Base-by-base conservation (phyloP, 2,797 vertebrate species). In the Alcedo quadribrachys region DNA sequence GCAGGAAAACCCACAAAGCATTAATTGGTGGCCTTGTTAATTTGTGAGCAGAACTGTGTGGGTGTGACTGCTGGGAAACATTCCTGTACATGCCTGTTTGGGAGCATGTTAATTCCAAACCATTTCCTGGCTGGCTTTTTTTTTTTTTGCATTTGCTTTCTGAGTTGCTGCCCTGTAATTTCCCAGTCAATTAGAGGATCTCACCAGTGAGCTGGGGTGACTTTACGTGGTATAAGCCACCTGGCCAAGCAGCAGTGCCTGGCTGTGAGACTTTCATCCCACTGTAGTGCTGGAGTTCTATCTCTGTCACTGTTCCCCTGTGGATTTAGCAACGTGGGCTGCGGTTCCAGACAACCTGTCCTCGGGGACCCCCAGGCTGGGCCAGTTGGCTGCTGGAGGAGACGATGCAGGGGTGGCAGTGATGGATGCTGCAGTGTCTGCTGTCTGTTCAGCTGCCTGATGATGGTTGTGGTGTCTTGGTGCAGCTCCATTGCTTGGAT, bases 11-110 rank as follows among this genome's bases (percentile, higher is more conserved):
- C 40, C 63, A 57, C 1, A 11, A 55, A 90, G 67, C 50, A 46
- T 79, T 91, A 96, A 95, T 94, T 92, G 91, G 53, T 94, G 86
- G 80, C 92, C 95, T 91, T 61, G 67, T 91, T 95, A 95, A 94
- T 91, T 88, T 75, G 68, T 77, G 76, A 81, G 77, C 83, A 86
- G 68, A 92, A 81, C 83, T 63, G 87, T 6, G 82, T 92, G 95
- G 92, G 93, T 83, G 89, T 68, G 89, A 90, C 73, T 92, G 80
- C 91, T 68, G 94, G 91, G 89, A 91, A 89, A 82, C 63, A 83
- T 85, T 70, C 87, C 89, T 35, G 5, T 18, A 58, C 20, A 11
- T 42, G 35, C 63, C 30, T 1, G 0, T 69, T 78, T 0, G 25
- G 62, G 67, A 81, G 61, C 15, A 1, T 53, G 3, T 60, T 17